Evolutionary conservation across 2,888 invertebrate genomes (phyloP), one percentile per base, ranked within the genome.

Genomic region (Onthophagus sagittarius): DNA sequence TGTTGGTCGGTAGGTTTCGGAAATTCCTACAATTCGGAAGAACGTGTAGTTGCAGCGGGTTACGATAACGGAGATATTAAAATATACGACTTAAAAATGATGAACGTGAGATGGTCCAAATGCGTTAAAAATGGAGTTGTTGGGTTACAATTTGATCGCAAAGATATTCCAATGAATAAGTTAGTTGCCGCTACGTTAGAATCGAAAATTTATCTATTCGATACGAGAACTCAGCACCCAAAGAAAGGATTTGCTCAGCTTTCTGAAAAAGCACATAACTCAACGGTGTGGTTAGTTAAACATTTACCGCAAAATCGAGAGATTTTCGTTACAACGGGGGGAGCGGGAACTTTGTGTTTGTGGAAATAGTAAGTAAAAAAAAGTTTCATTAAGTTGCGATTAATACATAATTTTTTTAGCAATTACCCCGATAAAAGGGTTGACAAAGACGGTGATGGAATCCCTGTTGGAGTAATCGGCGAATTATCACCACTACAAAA

Each of bases 51-150:
- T 0, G 93, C 92, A 31, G 95, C 97, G 7, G 98, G 98, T 0
- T 98, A 97, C 81, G 98, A 98, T 82, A 98, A 98, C 84, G 98
- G 98, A 0, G 98, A 98, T 82, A 85, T 98, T 1, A 98, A 98
- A 86, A 89, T 98, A 86, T 98, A 96, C 83, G 97, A 98, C 84
- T 87, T 98, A 31, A 89, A 93, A 75, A 90, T 91, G 4, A 94
- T 97, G 92, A 87, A 90, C 0, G 85, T 97, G 0, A 87, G 91
- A 80, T 98, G 97, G 97, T 97, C 98, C 82, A 93, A 93, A 70
- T 96, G 97, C 84, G 86, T 97, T 64, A 95, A 94, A 82, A 97
- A 97, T 88, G 98, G 98, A 79, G 92, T 91, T 88, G 97, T 97
- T 80, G 89, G 90, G 15, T 79, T 95, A 33, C 96, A 98, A 83